These are phyloP conservation scores for Pandion haliaetus DNA, from an alignment of 2,113 vertebrate genomes.

Conservation along the genomic window DNA sequence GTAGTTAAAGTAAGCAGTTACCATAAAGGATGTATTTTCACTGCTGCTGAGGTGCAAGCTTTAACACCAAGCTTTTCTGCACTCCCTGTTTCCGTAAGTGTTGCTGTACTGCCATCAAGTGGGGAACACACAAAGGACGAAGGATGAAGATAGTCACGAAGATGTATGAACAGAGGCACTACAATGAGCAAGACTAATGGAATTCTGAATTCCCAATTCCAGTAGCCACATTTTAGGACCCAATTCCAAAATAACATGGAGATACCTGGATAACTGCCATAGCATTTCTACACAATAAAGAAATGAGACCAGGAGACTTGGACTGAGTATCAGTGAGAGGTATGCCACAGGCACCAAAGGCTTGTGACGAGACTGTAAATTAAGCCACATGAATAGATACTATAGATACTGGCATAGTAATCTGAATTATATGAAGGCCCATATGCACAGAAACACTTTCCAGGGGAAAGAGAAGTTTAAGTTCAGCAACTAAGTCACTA, in stretches of 20 bases:
- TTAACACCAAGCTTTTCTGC: background rate
- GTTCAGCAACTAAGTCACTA: background rate
- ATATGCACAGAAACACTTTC: background rate
- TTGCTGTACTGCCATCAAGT: conserved; percentile 70
- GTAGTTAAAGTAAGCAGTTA: conserved; percentile 23
- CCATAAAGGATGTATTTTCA: conserved; percentile 30
- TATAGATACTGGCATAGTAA: background rate
- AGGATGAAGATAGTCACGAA: background rate
- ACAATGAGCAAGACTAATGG: background rate
- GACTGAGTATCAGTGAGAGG: background rate
- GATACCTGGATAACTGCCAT: background rate
- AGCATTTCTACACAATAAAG: background rate
- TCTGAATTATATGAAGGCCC: background rate
- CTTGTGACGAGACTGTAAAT: background rate
- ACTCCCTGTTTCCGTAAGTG: background rate
- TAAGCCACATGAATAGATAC: background rate
- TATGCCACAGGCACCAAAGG: background rate
- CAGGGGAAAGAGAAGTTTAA: background rate
- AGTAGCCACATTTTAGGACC: background rate
- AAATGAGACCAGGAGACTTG: background rate
- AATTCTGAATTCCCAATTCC: background rate
- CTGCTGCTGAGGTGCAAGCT: background rate
- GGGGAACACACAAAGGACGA: background rate
- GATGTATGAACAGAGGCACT: background rate
- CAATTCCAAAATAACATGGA: background rate